Percentiles rank a stretch among this genome's conserved stretches.
These are phyloP conservation scores for Ectropis grisescens DNA, from an alignment of 1,140 invertebrate genomes.

Conservation along the genomic window DNA sequence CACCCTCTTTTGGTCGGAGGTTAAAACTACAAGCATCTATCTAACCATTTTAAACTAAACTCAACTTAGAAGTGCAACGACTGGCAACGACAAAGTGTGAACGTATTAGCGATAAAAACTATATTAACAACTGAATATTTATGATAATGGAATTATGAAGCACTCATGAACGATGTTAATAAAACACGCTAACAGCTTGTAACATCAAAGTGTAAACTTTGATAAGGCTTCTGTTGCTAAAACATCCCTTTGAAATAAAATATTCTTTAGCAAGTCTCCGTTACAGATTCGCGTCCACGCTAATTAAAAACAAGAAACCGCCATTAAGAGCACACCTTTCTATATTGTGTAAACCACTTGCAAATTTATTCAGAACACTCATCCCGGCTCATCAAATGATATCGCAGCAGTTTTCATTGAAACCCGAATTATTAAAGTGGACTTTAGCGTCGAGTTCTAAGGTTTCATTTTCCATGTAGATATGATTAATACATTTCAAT, in stretches of 20 bases:
- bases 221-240: no score
- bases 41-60: no score
- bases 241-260: background rate
- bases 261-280: background rate
- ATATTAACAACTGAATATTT: background rate
- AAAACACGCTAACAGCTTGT: background rate
- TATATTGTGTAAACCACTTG: no score
- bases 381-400: conserved; percentile 26
- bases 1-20: no score
- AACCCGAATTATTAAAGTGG: background rate
- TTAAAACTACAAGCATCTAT: no score
- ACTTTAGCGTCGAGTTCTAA: background rate
- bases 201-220: no score
- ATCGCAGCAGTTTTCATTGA: conserved; percentile 18
- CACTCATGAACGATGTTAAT: background rate
- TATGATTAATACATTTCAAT: no score
- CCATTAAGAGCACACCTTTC: conserved; percentile 29
- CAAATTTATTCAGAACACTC: conserved; percentile 39
- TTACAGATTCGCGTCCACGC: conserved; percentile 10
- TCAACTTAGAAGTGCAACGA: no score
- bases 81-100: background rate
- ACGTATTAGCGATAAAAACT: background rate
- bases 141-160: background rate
- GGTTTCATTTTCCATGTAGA: conserved; percentile 6
- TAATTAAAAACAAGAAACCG: conserved; percentile 24